Conservation (phyloP, 2,797 vertebrate species). For the Hydrocynus forskahlii region DNA sequence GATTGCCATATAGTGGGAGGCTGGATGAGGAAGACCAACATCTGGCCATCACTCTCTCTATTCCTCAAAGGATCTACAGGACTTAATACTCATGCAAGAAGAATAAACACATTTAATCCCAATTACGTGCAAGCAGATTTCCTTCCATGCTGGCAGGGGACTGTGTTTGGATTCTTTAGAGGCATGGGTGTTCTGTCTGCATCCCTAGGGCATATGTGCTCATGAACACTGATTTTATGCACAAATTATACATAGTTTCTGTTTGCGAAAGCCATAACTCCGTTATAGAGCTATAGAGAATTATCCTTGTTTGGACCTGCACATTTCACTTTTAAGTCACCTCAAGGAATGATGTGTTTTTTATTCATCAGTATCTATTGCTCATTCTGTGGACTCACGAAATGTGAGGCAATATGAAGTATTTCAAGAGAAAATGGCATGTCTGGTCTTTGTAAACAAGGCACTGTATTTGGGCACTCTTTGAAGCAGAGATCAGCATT, state of each 20-base stretch:
- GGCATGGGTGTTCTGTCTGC: neutral
- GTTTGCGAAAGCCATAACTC: neutral
- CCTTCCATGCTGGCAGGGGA: constrained; percentile 34
- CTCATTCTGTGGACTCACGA: neutral
- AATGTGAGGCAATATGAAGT: neutral
- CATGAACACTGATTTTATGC: constrained; percentile 28
- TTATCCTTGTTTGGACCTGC: neutral
- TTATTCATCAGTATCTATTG: neutral
- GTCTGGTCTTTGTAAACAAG: no score
- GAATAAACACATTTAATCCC: constrained; percentile 32
- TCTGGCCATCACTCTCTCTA: constrained; percentile 45
- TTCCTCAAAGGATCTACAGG: constrained; percentile 34
- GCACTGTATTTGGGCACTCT: no score
- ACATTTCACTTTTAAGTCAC: constrained; percentile 5
- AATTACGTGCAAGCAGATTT: constrained; percentile 41
- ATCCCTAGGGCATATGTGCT: constrained; percentile 14
- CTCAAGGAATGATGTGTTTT: neutral
- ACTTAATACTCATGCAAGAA: constrained; percentile 44
- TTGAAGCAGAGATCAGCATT: no score
- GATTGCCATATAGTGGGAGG: constrained; percentile 24
- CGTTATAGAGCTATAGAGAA: neutral
- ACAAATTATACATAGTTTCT: neutral
- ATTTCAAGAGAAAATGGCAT: neutral
- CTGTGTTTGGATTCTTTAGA: constrained; percentile 14
- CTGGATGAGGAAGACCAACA: constrained; percentile 53